A percentile compares a stretch with the other conserved stretches of the same genome.
Evolutionary conservation across 1,140 invertebrate species (phyloP).

Genomic region (Caenorhabditis tropicalis): DNA sequence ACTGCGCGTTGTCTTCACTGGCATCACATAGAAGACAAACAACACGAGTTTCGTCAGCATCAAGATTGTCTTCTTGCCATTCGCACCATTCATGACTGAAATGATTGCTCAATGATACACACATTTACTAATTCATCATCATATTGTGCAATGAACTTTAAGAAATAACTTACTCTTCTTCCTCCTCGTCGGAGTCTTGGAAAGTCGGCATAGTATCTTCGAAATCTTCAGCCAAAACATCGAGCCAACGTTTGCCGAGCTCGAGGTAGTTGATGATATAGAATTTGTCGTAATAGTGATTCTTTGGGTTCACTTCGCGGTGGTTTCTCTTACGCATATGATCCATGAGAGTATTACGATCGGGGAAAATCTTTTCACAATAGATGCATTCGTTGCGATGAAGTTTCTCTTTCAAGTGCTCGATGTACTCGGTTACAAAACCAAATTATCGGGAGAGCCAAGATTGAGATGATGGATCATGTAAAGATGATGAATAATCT

Average conservation of each 20-base stretch:
- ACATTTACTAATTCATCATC: too few relatives aligned
- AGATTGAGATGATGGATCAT: constrained; percentile 72
- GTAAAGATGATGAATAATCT: constrained; percentile 71
- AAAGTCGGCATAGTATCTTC: constrained; percentile 72
- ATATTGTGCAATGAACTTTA: neutral
- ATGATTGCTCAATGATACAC: too few relatives aligned
- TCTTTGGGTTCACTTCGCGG: constrained; percentile 71
- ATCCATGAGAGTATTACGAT: constrained; percentile 69
- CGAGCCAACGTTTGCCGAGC: constrained; percentile 71
- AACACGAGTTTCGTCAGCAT: constrained; percentile 66
- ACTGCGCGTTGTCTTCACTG: constrained; percentile 59
- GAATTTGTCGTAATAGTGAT: constrained; percentile 72
- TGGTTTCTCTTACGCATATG: constrained; percentile 72
- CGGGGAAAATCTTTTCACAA: constrained; percentile 70
- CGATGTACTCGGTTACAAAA: constrained; percentile 71
- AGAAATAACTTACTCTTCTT: constrained; percentile 59
- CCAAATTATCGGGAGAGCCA: constrained; percentile 70
- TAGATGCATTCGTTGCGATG: constrained; percentile 70
- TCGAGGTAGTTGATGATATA: constrained; percentile 72
- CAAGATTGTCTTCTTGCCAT: constrained; percentile 71
- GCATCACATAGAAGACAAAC: constrained; percentile 69
- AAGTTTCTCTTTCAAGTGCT: constrained; percentile 66
- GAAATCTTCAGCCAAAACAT: constrained; percentile 72
- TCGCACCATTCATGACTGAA: constrained; percentile 65
- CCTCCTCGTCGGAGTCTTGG: constrained; percentile 70